These are phyloP conservation scores for Coregonus clupeaformis DNA, from an alignment of 2,113 vertebrate genomes.

Conservation along the genomic window DNA sequence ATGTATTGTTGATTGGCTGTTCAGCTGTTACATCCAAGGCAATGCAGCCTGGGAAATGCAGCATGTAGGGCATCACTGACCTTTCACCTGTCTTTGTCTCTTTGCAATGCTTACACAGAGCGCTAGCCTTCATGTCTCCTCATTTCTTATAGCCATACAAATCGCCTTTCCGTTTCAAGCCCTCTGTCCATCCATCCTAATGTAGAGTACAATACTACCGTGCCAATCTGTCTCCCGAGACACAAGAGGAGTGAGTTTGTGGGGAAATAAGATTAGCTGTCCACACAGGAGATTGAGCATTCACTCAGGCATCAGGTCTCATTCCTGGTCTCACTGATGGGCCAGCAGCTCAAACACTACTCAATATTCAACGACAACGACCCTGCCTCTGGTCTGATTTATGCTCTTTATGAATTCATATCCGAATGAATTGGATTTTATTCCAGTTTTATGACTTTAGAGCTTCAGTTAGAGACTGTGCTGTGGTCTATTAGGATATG, in stretches of 20 bases:
- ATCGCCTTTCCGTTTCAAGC: conserved; percentile 8
- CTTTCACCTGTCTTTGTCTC: no score
- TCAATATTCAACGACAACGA: conserved; percentile 14
- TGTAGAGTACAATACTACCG: not conserved
- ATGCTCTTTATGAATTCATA: conserved; percentile 44
- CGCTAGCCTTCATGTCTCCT: not conserved
- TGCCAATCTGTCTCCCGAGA: not conserved
- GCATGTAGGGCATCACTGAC: conserved; percentile 36
- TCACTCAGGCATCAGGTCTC: not conserved
- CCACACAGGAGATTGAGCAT: conserved; percentile 24
- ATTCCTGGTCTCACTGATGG: conserved; percentile 29
- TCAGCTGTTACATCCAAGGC: conserved; percentile 32
- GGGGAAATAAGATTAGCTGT: conserved; percentile 5
- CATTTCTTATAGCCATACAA: conserved; percentile 9
- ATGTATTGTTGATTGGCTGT: not conserved
- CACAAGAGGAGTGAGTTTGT: not conserved
- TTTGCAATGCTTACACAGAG: not conserved
- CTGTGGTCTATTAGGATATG: conserved; percentile 30
- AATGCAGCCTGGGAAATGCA: no score
- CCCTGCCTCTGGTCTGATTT: conserved; percentile 18
- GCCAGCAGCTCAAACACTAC: conserved; percentile 31
- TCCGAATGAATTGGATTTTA: conserved; percentile 53
- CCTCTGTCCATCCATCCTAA: conserved; percentile 8
- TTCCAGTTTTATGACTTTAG: conserved; percentile 49
- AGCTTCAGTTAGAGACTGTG: conserved; percentile 33